Evolutionary conservation across 2,888 invertebrate species (phyloP), one percentile per base, ranked within the genome.

Genomic region (Lasius fuliginosus): DNA sequence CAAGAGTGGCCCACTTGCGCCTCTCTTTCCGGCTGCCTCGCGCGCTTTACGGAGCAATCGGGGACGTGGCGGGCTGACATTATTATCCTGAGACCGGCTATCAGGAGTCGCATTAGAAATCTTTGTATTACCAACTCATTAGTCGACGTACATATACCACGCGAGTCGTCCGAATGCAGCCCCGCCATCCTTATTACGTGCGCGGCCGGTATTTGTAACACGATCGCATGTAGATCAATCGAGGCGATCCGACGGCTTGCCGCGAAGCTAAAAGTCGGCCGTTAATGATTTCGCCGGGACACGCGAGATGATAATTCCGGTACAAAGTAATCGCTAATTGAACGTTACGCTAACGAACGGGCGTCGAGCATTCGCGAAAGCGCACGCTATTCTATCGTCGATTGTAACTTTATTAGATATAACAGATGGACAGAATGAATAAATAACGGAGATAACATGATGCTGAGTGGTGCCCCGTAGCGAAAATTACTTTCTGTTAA

Each of bases 1-100:
- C 93, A 93, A 92, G 90, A 90, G 92, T 93, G 92, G 90, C 92
- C 93, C 92, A 93, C 92, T 94, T 93, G 93, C 91, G 87, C 86
- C 85, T 85, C 88, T 90, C 90, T 91, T 93, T 91, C 91, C 90
- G 90, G 90, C 85, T 87, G 85, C 83, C 82, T 83, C 81, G 73
- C 89, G 87, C 88, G 86, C 87, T 85, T 90, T 87, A 84, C 86
- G 83, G 85, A 82, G 62, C 76, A 64, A 58, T 76, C 71, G 83
- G 65, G 62, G 71, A 68, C 53, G 46, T 40, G 58, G 33, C 81
- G 33, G 56, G 40, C 68, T 68, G 79, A 88, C 88, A 83, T 87
- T 88, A 85, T 89, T 85, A 85, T 85, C 68, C 81, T 11, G 77
- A 42, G 23, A 40, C 65, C 49, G 56, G 65, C 62, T 64, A 75